Percentiles rank a stretch among this genome's conserved stretches.
Evolutionary conservation across 1,140 invertebrate genomes (phyloP).

Genomic region (Lucilia sericata): DNA sequence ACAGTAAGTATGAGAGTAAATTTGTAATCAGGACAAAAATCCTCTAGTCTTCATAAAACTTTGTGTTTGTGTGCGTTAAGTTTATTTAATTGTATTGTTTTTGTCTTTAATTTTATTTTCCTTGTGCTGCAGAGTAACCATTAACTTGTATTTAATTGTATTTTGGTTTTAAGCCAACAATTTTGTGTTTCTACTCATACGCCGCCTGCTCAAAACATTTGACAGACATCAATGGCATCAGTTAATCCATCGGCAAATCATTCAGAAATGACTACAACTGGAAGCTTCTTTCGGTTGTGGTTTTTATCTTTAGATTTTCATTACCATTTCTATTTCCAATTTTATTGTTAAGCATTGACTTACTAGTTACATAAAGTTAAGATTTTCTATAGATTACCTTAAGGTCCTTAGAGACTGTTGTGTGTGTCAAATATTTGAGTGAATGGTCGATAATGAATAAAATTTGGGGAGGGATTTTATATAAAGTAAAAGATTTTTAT

Average conservation of each 20-base stretch:
- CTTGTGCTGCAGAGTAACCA: slow-evolving; percentile 44
- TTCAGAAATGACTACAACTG: slow-evolving; percentile 1
- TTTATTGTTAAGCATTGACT: slow-evolving; percentile 5
- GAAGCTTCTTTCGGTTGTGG: neutral
- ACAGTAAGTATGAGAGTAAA: too few relatives aligned
- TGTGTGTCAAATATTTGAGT: neutral
- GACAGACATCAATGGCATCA: slow-evolving; percentile 23
- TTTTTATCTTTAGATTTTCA: slow-evolving; percentile 13
- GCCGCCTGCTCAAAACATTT: neutral
- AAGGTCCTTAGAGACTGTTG: neutral
- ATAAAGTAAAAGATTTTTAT: neutral
- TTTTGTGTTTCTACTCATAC: slow-evolving; percentile 63
- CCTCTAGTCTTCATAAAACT: too few relatives aligned
- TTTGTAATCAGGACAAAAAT: too few relatives aligned
- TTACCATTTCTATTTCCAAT: neutral
- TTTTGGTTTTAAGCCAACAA: slow-evolving; percentile 49
- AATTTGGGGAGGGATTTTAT: neutral
- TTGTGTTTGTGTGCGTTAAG: too few relatives aligned
- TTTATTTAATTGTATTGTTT: slow-evolving; percentile 22
- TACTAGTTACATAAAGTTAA: neutral
- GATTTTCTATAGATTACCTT: neutral
- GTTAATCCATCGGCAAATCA: neutral
- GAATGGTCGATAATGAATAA: slow-evolving; percentile 8
- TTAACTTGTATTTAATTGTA: slow-evolving; percentile 66
- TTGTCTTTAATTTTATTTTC: neutral